Conservation (phyloP, 1,140 invertebrate species). For the Dendroctonus ponderosae region DNA sequence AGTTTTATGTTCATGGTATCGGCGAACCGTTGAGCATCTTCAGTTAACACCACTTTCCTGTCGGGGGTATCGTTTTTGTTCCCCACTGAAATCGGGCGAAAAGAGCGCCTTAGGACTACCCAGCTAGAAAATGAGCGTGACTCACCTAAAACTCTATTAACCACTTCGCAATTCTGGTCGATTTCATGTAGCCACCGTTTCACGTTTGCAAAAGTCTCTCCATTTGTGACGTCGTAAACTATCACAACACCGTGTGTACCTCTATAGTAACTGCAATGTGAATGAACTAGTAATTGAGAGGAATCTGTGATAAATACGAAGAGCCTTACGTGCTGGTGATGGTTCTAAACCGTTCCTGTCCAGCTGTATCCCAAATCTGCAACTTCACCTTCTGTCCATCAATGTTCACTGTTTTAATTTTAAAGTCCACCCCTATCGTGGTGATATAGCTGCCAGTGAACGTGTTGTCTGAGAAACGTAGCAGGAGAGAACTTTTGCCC, state of each 20-base stretch:
- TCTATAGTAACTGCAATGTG: constrained; percentile 83
- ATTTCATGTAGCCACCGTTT: constrained; percentile 98
- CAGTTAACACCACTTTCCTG: constrained; percentile 93
- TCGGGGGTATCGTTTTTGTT: constrained; percentile 99
- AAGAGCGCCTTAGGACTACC: not conserved
- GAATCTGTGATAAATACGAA: not conserved
- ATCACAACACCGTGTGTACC: constrained; percentile 99
- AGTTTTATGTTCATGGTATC: constrained; percentile 95
- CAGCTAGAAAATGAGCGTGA: constrained; percentile 9
- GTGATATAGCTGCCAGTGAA: constrained; percentile 99
- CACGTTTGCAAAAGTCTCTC: constrained; percentile 98
- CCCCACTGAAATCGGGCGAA: constrained; percentile 76
- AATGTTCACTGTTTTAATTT: constrained; percentile 94
- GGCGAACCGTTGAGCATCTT: constrained; percentile 96
- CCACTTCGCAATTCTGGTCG: constrained; percentile 98
- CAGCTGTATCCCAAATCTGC: constrained; percentile 98
- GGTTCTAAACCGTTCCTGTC: constrained; percentile 91
- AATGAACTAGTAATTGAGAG: constrained; percentile 17
- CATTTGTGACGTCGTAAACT: constrained; percentile 98
- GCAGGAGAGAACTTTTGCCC: constrained; percentile 95
- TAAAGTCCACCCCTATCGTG: constrained; percentile 99
- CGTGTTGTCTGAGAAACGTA: constrained; percentile 97
- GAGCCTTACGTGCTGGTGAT: constrained; percentile 84
- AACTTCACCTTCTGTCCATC: constrained; percentile 95
- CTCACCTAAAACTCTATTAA: constrained; percentile 95